Evolutionary conservation across 2,797 vertebrate genomes (phyloP).

Genomic region (Melanotaenia pygmaea): DNA sequence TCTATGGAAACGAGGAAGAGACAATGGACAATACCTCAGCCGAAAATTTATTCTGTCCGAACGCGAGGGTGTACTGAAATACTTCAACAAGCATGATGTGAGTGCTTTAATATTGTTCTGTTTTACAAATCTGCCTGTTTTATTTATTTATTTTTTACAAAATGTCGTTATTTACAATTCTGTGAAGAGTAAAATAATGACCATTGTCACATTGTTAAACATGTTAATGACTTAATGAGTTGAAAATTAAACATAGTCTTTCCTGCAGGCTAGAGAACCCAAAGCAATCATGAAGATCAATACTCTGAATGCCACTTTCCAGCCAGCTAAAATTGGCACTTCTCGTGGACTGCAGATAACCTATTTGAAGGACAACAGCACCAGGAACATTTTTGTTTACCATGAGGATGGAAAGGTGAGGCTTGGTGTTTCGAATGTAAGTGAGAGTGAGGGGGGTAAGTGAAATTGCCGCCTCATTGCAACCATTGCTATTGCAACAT

Average conservation of each 20-base stretch:
- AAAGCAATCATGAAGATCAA: constrained; percentile 95
- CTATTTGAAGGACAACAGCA: constrained; percentile 96
- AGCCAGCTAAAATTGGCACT: constrained; percentile 92
- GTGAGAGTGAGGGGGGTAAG: not conserved
- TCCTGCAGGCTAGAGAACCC: constrained; percentile 91
- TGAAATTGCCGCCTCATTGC: not conserved
- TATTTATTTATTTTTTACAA: not conserved
- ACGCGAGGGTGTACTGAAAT: constrained; percentile 86
- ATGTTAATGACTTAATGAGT: not conserved
- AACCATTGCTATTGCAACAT: not conserved
- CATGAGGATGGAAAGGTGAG: constrained; percentile 95
- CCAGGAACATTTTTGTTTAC: constrained; percentile 95
- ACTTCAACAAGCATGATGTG: constrained; percentile 48
- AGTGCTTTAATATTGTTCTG: constrained; percentile 8
- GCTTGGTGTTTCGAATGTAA: not conserved
- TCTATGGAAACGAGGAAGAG: constrained; percentile 95
- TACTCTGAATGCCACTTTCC: constrained; percentile 93
- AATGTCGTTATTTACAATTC: not conserved
- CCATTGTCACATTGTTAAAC: not conserved
- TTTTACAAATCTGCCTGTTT: not conserved
- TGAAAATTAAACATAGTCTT: not conserved
- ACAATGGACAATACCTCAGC: constrained; percentile 95
- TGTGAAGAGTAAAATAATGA: not conserved
- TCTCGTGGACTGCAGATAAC: constrained; percentile 94
- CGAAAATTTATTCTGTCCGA: constrained; percentile 95